Conservation (phyloP, 2,888 invertebrate species). For the Sinohyriopsis cumingii region DNA sequence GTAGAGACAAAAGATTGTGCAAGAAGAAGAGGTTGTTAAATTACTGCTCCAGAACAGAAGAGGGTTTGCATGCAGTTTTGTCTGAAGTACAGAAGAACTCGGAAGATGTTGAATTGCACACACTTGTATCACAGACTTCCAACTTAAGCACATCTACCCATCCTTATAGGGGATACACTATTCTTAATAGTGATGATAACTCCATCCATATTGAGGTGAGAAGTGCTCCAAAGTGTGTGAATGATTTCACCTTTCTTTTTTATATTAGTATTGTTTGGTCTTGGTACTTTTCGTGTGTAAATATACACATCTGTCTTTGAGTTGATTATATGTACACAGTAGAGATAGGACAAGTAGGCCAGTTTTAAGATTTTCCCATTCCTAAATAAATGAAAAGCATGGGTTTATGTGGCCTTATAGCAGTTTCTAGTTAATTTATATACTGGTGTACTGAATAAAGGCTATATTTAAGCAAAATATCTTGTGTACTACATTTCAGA, state of each 20-base stretch:
- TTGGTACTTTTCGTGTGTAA: no score
- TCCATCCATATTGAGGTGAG: slow-evolving; percentile 50
- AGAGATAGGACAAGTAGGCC: no score
- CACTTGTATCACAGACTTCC: slow-evolving; percentile 63
- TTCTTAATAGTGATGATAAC: slow-evolving; percentile 78
- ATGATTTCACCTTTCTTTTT: no score
- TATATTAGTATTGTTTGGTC: no score
- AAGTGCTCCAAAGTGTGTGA: background rate
- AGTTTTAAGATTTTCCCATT: no score
- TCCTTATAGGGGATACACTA: slow-evolving; percentile 85
- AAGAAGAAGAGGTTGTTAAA: slow-evolving; percentile 79
- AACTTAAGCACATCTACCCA: slow-evolving; percentile 80
- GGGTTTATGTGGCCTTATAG: slow-evolving; percentile 2
- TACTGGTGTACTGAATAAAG: background rate
- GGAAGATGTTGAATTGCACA: slow-evolving; percentile 61
- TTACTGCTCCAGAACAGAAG: slow-evolving; percentile 89
- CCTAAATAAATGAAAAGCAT: background rate
- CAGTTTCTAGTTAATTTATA: background rate
- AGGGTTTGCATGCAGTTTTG: slow-evolving; percentile 81
- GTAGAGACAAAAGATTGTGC: slow-evolving; percentile 31
- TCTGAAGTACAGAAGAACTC: slow-evolving; percentile 81
- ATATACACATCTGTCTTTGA: no score
- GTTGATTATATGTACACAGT: no score
- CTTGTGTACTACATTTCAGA: slow-evolving; percentile 37
- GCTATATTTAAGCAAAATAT: background rate